Base-by-base conservation (phyloP, 2,113 vertebrate genomes). In the Dromas ardeola region DNA sequence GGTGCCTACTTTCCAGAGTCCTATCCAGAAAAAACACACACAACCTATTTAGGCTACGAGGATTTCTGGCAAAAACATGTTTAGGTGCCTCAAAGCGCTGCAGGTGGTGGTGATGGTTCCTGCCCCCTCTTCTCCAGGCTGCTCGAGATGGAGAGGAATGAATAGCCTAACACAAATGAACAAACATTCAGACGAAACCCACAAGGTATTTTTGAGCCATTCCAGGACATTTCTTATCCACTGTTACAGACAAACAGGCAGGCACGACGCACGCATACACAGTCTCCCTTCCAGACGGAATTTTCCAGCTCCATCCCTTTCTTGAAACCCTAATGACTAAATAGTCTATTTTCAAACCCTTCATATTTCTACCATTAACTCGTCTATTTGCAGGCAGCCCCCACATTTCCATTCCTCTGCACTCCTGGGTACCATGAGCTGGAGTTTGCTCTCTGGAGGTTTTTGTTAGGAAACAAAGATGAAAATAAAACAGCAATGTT, bases 281-380 rank as follows among this genome's bases (percentile, higher is more conserved):
- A 71, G 87, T 42, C 90, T 93, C 91, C 80, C 88, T 94, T 97
- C 92, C 96, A 94, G 93, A 94, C 65, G 96, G 95, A 95, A 97
- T 97, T 97, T 97, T 97, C 96, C 96, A 97, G 86, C 88, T 95
- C 90, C 82, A 94, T 96, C 92, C 95, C 87, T 88, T 91, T 95
- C 82, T 95, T 94, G 78, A 95, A 97, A 71, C 81, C 74, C 74
- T n/a, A 65, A 73, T 95, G 90, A 94, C 93, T 95, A 96, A 94
- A 72, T 25, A 62, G 36, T 71, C 81, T 96, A 91, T 96, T 96
- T 95, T 95, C 95, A 86, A 95, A 86, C 76, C 53, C 74, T 95
- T 97, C 96, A 96, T 97, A 90, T 43, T 97, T 96, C 90, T 94
- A 13, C 93, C 95, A 94, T 94, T 65, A 94, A 96, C 94, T 92